Evolutionary conservation across 2,113 vertebrate genomes (phyloP), one percentile per base, ranked within the genome.

Genomic region (Vulpes lagopus): DNA sequence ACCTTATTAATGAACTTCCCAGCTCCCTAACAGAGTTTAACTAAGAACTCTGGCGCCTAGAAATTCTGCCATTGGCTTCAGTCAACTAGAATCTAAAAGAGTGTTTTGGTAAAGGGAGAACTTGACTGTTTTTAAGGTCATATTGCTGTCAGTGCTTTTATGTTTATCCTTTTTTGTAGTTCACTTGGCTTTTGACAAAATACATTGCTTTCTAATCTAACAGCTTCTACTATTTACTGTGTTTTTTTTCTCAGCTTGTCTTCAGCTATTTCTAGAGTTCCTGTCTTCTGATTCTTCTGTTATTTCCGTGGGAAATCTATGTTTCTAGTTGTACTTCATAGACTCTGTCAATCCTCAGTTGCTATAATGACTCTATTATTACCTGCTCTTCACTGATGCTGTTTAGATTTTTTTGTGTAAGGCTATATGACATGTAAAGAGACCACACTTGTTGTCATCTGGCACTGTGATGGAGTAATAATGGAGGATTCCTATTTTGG

Each of bases 151-250:
- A 67, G 1, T 81, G 22, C 10, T 30, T 71, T 93, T 30, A 22
- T 59, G 27, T 81, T 71, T 85, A 79, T 91, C 10, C 30, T 20
- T 84, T 81, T 64, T 51, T 81, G 60, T 97, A 65, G 71, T 89
- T 97, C 15, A 76, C 15, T 87, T 88, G 23, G 2, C 7, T 90
- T 96, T 93, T 94, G 69, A 87, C 11, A 90, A 83, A 87, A 23
- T 53, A 8, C n/a, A 38, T 76, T 87, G 43, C 38, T 87, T 89
- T 90, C 60, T 86, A 95, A 83, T 87, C 4, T 69, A 90, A 83
- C 0, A 83, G 53, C 20, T 38, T 71, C 65, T 59, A 38, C n/a
- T 78, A n/a, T 14, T 94, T 93, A 65, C 32, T 59, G 12, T 87
- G 11, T 49, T 96, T 53, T 12, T 12, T 20, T 8, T 23, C 10